Evolutionary conservation across 2,888 invertebrate genomes (phyloP).

Genomic region (Folsomia candida): DNA sequence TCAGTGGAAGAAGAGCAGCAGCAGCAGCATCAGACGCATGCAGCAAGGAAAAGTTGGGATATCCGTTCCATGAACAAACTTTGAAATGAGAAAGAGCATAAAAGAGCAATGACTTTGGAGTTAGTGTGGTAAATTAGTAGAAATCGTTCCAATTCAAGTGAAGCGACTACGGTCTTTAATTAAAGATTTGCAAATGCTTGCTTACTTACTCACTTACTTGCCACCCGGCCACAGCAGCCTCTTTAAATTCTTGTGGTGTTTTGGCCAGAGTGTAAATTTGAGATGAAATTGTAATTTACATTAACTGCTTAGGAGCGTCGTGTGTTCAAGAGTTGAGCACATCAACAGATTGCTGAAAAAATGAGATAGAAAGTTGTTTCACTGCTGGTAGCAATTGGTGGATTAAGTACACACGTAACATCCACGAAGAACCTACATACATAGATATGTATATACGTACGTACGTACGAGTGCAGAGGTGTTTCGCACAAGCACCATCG

Average conservation of each 20-base stretch:
- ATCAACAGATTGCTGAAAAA: conserved; percentile 10
- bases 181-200: neutral
- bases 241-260: conserved; percentile 11
- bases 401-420: too few relatives aligned
- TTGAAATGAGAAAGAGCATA: neutral
- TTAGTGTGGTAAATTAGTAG: neutral
- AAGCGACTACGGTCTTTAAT: neutral
- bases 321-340: neutral
- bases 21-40: too few relatives aligned
- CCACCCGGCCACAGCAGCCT: neutral
- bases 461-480: too few relatives aligned
- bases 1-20: too few relatives aligned
- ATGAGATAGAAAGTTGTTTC: conserved; percentile 12
- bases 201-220: neutral
- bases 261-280: neutral
- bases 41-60: neutral
- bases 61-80: neutral
- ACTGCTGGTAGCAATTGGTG: neutral
- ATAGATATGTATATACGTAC: too few relatives aligned
- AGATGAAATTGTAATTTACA: conserved; percentile 14
- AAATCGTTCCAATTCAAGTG: neutral
- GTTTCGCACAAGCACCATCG: too few relatives aligned
- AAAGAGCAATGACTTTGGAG: neutral
- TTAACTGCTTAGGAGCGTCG: conserved; percentile 1
- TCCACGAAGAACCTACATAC: too few relatives aligned